A percentile compares a stretch with the other conserved stretches of the same genome.
These are phyloP conservation scores for Callipepla squamata DNA, from an alignment of 2,113 vertebrate genomes.

Conservation along the genomic window DNA sequence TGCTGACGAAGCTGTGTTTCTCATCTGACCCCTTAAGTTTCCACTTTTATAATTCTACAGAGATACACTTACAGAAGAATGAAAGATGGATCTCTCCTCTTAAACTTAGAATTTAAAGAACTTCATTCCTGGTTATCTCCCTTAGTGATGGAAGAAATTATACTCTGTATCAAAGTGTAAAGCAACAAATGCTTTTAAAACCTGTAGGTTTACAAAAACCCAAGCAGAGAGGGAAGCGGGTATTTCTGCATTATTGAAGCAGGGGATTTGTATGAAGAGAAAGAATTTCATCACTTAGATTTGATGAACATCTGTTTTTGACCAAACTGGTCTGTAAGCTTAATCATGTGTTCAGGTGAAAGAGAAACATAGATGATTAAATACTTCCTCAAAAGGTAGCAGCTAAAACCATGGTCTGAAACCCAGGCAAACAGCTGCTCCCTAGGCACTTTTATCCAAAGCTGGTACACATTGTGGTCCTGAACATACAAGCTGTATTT, in stretches of 20 bases:
- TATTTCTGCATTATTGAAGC: neutral
- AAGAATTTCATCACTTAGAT: neutral
- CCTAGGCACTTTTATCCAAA: neutral
- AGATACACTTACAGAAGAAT: neutral
- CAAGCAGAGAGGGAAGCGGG: neutral
- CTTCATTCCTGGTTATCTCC: neutral
- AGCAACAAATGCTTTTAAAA: neutral
- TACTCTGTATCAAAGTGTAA: neutral
- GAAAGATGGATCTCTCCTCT: neutral
- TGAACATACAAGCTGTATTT: neutral
- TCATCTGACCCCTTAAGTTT: slow-evolving; percentile 24
- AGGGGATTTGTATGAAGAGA: neutral
- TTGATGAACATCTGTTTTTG: neutral
- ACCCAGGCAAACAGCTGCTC: neutral
- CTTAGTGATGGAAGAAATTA: neutral
- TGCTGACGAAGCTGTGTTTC: slow-evolving; percentile 15
- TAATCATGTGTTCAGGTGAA: neutral
- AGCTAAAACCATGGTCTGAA: neutral
- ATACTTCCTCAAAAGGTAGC: neutral
- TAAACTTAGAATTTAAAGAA: neutral
- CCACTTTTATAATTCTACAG: neutral
- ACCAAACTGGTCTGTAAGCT: neutral
- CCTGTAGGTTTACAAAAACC: neutral
- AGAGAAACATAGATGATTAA: neutral
- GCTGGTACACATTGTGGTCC: neutral